A percentile compares a stretch with the other conserved stretches of the same genome.
These are phyloP conservation scores for Tryphoninae sp. DNA, from an alignment of 2,888 invertebrate genomes.

Conservation along the genomic window DNA sequence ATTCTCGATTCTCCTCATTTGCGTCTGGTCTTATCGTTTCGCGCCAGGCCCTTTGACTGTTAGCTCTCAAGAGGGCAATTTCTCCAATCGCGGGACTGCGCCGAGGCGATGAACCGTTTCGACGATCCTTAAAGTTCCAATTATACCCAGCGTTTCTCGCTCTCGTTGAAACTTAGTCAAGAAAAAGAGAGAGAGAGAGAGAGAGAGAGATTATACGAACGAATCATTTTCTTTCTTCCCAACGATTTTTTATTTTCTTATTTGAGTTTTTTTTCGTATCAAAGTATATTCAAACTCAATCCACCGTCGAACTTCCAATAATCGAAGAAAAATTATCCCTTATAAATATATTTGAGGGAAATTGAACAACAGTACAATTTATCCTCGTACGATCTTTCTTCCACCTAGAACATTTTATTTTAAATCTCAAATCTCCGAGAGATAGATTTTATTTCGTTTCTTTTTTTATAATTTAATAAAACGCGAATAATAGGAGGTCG, in stretches of 20 bases:
- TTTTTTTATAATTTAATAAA: no score
- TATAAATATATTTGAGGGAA: not conserved
- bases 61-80: conserved; percentile 46
- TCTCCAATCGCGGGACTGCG: conserved; percentile 20
- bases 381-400: not conserved
- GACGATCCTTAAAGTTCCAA: conserved; percentile 49
- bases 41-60: conserved; percentile 58
- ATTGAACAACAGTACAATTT: not conserved
- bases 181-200: not conserved
- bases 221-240: not conserved
- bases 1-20: conserved; percentile 17
- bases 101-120: conserved; percentile 36
- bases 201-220: not conserved
- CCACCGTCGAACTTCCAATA: not conserved
- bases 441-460: no score
- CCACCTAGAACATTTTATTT: no score
- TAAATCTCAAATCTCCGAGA: no score
- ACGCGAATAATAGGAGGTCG: not conserved
- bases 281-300: not conserved
- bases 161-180: not conserved
- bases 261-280: not conserved
- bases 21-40: conserved; percentile 52
- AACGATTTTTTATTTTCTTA: no score
- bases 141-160: conserved; percentile 21
- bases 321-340: not conserved